Percentiles rank a stretch among this genome's conserved stretches.
Conservation (phyloP, 1,140 invertebrate species). For the Ooceraea biroi region DNA sequence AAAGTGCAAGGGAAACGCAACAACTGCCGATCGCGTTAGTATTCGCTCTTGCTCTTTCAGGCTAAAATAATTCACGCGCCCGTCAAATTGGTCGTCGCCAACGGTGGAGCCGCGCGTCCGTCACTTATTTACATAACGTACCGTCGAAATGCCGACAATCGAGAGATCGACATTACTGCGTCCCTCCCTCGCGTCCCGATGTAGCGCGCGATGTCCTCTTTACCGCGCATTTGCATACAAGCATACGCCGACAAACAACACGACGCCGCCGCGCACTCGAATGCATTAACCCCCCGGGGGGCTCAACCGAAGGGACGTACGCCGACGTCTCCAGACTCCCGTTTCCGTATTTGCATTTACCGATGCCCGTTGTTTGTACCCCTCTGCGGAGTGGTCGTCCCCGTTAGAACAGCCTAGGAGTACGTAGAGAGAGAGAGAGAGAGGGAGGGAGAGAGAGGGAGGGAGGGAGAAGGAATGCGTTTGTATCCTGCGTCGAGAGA, state of each 20-base stretch:
- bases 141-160: slow-evolving; percentile 52
- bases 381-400: not conserved
- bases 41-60: not conserved
- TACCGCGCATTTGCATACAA: slow-evolving; percentile 55
- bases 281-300: slow-evolving; percentile 38
- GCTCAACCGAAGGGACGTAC: slow-evolving; percentile 27
- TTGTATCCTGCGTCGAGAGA: no score
- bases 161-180: slow-evolving; percentile 56
- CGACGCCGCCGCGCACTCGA: slow-evolving; percentile 28
- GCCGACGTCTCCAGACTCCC: slow-evolving; percentile 44
- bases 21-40: no score
- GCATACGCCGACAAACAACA: slow-evolving; percentile 57
- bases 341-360: slow-evolving; percentile 49
- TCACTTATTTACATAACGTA: slow-evolving; percentile 58
- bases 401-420: not conserved
- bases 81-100: slow-evolving; percentile 7
- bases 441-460: no score
- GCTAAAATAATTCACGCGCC: not conserved
- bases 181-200: slow-evolving; percentile 21
- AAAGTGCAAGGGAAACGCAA: no score
- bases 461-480: no score
- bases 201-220: slow-evolving; percentile 45
- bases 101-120: not conserved
- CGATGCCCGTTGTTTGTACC: slow-evolving; percentile 44
- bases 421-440: no score